These are phyloP conservation scores for Embiotoca jacksoni DNA, from an alignment of 2,113 vertebrate species.

Conservation along the genomic window DNA sequence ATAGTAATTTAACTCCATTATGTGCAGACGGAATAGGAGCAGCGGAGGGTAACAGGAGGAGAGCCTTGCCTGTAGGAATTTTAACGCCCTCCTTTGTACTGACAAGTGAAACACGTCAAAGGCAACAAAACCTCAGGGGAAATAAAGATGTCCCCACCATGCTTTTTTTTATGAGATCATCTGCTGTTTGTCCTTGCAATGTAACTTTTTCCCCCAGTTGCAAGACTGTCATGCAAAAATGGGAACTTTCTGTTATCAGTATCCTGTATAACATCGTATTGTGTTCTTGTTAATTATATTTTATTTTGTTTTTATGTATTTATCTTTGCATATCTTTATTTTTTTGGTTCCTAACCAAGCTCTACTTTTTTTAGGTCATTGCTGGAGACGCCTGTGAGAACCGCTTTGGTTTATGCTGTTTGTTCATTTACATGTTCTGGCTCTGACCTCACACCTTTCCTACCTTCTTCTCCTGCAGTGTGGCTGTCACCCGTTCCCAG, in stretches of 20 bases:
- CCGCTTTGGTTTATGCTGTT: background rate
- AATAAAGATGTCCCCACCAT: conserved; percentile 11
- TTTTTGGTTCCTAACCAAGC: too few species aligned
- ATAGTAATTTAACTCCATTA: conserved; percentile 58
- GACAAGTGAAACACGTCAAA: conserved; percentile 64
- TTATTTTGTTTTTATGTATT: background rate
- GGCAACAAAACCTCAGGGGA: conserved; percentile 52
- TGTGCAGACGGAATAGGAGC: conserved; percentile 62
- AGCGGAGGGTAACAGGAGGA: conserved; percentile 57
- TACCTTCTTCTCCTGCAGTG: conserved; percentile 77
- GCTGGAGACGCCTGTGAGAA: too few species aligned
- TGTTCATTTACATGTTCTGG: background rate
- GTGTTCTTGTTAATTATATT: background rate
- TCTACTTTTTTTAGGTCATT: too few species aligned
- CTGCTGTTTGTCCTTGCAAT: conserved; percentile 20
- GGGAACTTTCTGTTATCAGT: background rate
- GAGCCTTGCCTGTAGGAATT: conserved; percentile 49
- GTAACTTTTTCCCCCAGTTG: background rate
- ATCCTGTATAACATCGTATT: background rate
- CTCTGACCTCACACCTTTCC: background rate
- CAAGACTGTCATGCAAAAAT: background rate
- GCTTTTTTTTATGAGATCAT: conserved; percentile 12
- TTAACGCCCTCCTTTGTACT: conserved; percentile 60
- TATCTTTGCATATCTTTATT: too few species aligned
- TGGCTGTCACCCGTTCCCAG: conserved; percentile 95